Conservation (phyloP, 2,797 vertebrate genomes). For the Iguana delicatissima region DNA sequence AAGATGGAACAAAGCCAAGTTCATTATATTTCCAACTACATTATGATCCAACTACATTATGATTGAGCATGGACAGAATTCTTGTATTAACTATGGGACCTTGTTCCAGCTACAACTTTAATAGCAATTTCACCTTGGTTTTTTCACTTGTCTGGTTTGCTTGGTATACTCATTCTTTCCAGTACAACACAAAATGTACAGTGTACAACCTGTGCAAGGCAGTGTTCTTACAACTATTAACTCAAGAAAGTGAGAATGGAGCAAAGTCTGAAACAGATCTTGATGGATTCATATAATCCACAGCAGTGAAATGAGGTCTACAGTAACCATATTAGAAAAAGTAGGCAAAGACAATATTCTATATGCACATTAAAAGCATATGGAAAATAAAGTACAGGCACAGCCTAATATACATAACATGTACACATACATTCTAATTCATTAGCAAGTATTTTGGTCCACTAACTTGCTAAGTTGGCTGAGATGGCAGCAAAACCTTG, state of each 20-base stretch:
- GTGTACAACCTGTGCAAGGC: not conserved
- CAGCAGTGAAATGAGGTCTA: not conserved
- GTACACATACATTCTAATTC: not conserved
- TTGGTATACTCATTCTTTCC: not conserved
- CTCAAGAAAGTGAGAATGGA: not conserved
- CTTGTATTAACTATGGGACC: not conserved
- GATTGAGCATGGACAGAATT: not conserved
- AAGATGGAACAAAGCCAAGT: not conserved
- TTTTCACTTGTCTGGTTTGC: not conserved
- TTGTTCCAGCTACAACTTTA: not conserved
- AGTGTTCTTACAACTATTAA: not conserved
- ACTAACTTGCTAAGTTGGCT: not conserved
- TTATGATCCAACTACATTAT: not conserved
- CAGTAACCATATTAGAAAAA: not conserved
- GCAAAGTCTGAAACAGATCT: not conserved
- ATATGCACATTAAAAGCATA: not conserved
- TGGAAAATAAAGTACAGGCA: not conserved
- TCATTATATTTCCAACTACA: not conserved
- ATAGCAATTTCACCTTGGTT: not conserved
- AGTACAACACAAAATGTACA: not conserved
- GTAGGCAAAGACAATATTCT: not conserved
- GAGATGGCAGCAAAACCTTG: not conserved
- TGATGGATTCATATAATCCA: not conserved
- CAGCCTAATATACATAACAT: not conserved
- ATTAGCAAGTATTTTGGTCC: not conserved